Evolutionary conservation across 2,113 vertebrate species (phyloP).

Genomic region (Myotis brandtii): DNA sequence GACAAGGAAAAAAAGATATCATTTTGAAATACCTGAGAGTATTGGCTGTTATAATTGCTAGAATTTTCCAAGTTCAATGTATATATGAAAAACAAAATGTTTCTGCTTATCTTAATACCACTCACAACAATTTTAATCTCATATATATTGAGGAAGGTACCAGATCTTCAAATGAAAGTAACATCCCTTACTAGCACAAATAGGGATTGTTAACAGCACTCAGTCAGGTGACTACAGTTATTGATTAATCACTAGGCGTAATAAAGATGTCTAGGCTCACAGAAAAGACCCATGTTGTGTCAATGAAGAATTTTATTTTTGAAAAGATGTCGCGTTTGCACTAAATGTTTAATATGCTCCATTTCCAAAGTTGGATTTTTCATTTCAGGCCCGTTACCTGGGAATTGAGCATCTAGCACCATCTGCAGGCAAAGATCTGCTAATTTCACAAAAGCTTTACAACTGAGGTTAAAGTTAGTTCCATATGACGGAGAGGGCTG

Average conservation of each 20-base stretch:
- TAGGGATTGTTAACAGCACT: neutral
- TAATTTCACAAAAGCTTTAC: conserved; percentile 42
- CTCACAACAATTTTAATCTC: neutral
- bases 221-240: conserved; percentile 23
- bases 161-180: neutral
- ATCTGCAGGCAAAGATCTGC: conserved; percentile 58
- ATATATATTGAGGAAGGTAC: neutral
- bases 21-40: conserved; percentile 25
- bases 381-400: neutral
- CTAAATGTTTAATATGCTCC: conserved; percentile 49
- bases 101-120: neutral
- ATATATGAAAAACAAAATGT: neutral
- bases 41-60: neutral
- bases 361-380: neutral
- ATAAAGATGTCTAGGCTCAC: neutral
- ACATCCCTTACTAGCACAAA: neutral
- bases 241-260: neutral
- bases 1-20: neutral
- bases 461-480: neutral
- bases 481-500: neutral
- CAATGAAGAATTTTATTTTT: conserved; percentile 23
- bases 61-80: neutral
- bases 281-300: neutral
- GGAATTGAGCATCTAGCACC: conserved; percentile 62
- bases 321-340: neutral